phyloP scores from a whole-genome alignment of 2,888 invertebrate species.

The Drepanosiphum platanoidis region DNA sequence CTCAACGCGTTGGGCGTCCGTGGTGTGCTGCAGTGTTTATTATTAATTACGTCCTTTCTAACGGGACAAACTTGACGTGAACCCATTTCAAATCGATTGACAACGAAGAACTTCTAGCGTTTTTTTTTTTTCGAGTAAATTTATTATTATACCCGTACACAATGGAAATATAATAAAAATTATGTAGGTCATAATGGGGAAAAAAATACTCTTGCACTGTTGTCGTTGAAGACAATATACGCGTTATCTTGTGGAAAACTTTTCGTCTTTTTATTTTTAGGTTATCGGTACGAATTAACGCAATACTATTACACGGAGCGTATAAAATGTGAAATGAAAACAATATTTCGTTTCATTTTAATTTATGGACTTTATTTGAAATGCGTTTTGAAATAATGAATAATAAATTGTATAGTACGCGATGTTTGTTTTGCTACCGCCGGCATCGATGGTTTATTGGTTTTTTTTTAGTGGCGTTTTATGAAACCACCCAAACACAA shows the following conservation, averaged over 20 bases:
- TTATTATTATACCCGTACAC: neutral
- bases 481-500: too few species aligned
- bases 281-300: neutral
- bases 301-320: too few species aligned
- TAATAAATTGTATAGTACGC: too few species aligned
- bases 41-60: neutral
- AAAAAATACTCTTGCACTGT: neutral
- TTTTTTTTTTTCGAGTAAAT: neutral
- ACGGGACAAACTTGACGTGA: neutral
- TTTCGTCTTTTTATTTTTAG: neutral
- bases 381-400: too few species aligned
- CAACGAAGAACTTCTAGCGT: neutral
- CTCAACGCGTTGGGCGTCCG: neutral
- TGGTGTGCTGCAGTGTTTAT: neutral
- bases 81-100: slow-evolving; percentile 1
- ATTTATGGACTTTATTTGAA: too few species aligned
- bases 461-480: too few species aligned
- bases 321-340: neutral
- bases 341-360: neutral
- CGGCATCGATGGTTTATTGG: too few species aligned
- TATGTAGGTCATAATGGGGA: neutral
- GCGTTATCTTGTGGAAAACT: neutral
- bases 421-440: too few species aligned
- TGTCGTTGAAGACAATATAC: neutral
- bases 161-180: too few species aligned